These are phyloP conservation scores for Piprites chloris DNA, from an alignment of 2,113 vertebrate genomes.

Conservation along the genomic window DNA sequence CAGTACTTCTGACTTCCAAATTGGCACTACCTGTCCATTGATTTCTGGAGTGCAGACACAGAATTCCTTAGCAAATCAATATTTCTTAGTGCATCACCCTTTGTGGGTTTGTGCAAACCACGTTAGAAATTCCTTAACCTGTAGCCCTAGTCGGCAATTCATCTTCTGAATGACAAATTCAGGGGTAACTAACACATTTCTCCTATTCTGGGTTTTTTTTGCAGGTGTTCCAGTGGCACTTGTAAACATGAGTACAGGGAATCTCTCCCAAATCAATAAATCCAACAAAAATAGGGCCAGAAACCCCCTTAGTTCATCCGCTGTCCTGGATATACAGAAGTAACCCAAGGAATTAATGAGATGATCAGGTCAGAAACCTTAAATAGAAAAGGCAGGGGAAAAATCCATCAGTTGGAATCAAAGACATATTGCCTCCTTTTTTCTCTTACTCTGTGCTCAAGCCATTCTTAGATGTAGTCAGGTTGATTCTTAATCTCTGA, in stretches of 20 bases:
- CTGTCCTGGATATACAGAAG: neutral
- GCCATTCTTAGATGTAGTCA: neutral
- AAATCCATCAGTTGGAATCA: neutral
- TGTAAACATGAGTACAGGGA: neutral
- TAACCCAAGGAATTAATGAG: neutral
- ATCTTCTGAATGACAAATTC: neutral
- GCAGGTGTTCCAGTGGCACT: neutral
- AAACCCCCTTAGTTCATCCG: neutral
- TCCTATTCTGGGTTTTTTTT: neutral
- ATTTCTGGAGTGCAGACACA: neutral
- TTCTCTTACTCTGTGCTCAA: neutral
- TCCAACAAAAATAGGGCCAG: neutral
- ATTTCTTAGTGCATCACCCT: neutral
- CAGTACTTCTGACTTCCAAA: neutral
- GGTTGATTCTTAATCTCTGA: neutral
- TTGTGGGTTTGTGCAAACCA: neutral
- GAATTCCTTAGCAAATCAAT: neutral
- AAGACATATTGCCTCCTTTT: neutral
- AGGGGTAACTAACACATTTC: neutral
- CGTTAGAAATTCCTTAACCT: neutral
- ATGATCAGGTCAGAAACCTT: neutral
- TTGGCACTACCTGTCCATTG: neutral
- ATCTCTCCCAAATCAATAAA: neutral
- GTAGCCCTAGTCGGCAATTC: neutral
- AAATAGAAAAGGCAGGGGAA: neutral